Conservation (phyloP, 2,113 vertebrate genomes). For the Manacus vitellinus region DNA sequence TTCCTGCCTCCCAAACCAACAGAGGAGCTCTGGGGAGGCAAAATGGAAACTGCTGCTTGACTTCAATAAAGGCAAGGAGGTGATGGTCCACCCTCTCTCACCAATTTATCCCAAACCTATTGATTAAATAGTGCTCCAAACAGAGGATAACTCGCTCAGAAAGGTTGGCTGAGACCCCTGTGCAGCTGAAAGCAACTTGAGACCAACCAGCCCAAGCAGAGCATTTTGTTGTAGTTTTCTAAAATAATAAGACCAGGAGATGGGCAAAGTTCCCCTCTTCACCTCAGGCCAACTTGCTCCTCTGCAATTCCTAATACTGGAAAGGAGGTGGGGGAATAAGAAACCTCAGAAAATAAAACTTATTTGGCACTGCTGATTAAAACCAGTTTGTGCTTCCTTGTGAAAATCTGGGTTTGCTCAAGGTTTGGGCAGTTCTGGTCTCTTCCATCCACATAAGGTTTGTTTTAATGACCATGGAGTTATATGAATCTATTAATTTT, state of each 20-base stretch:
- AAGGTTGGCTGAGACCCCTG: background rate
- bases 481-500: conserved; percentile 26
- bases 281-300: background rate
- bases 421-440: conserved; percentile 30
- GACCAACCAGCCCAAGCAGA: conserved; percentile 25
- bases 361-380: conserved; percentile 29
- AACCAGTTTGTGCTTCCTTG: conserved; percentile 61
- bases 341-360: background rate
- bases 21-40: background rate
- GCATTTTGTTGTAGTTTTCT: conserved; percentile 5
- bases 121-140: background rate
- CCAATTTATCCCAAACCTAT: background rate
- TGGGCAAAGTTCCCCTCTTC: conserved; percentile 27
- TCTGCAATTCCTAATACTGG: conserved; percentile 8
- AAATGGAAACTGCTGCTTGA: background rate
- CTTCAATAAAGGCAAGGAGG: background rate
- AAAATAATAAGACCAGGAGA: conserved; percentile 35
- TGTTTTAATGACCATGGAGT: background rate
- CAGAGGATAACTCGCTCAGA: background rate
- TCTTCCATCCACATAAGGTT: conserved; percentile 35
- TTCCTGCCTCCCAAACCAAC: background rate
- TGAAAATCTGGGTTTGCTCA: conserved; percentile 59
- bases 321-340: background rate
- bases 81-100: background rate
- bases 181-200: background rate